Percentiles rank a stretch among this genome's conserved stretches.
Conservation (phyloP, 2,113 vertebrate species). For the Dermatemys mawii region DNA sequence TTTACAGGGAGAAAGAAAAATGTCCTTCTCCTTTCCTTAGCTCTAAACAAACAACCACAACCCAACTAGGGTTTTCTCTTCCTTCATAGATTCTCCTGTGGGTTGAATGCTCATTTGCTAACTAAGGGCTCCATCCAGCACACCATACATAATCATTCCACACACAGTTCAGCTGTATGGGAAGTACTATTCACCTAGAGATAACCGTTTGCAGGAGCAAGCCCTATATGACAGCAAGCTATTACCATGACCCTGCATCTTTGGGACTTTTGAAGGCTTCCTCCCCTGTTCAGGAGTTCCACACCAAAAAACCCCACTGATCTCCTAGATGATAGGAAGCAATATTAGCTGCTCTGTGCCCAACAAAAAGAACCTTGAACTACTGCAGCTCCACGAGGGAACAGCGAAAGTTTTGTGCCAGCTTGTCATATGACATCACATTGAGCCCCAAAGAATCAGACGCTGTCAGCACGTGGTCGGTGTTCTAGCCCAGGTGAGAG, state of each 20-base stretch:
- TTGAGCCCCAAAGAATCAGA: not conserved
- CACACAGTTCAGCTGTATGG: not conserved
- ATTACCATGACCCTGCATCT: not conserved
- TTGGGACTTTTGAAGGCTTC: not conserved
- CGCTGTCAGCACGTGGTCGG: rapidly evolving
- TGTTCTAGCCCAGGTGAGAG: not conserved
- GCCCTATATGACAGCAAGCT: not conserved
- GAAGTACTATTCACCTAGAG: not conserved
- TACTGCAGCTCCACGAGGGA: not conserved
- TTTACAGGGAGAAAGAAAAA: not conserved
- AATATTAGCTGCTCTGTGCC: not conserved
- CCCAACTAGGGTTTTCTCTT: not conserved
- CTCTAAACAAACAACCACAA: not conserved
- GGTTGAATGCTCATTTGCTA: not conserved
- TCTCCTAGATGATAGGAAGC: not conserved
- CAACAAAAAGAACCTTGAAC: not conserved
- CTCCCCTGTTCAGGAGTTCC: not conserved
- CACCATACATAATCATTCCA: not conserved
- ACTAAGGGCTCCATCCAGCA: not conserved
- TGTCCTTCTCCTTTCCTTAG: not conserved
- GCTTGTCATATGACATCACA: not conserved
- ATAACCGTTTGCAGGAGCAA: not conserved
- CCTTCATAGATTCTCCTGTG: not conserved
- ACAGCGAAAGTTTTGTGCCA: not conserved
- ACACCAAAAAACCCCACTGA: not conserved